Conservation (phyloP, 2,797 vertebrate species). For the Pseudochirops corinnae region DNA sequence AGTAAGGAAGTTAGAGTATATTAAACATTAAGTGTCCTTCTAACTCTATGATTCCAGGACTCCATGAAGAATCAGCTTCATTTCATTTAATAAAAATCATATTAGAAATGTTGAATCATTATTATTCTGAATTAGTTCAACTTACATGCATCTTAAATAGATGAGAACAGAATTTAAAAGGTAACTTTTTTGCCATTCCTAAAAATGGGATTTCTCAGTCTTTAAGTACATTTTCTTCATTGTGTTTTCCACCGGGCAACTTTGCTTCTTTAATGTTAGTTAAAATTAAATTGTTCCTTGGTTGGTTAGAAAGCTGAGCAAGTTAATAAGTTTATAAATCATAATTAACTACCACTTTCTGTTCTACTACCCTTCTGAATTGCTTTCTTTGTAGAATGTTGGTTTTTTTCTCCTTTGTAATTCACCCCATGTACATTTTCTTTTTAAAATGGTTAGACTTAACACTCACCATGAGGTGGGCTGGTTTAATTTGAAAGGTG, state of each 20-base stretch:
- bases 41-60: background rate
- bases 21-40: background rate
- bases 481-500: conserved; percentile 27
- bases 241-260: conserved; percentile 67
- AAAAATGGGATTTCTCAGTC: conserved; percentile 62
- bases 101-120: conserved; percentile 56
- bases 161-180: conserved; percentile 69
- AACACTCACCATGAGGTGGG: background rate
- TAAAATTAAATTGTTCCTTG: conserved; percentile 80
- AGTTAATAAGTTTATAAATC: conserved; percentile 82
- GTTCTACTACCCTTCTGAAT: conserved; percentile 75
- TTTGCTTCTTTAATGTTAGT: conserved; percentile 62
- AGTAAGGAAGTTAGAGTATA: background rate
- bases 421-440: conserved; percentile 35
- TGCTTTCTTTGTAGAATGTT: conserved; percentile 71
- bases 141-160: conserved; percentile 65
- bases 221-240: conserved; percentile 67
- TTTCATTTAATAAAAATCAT: conserved; percentile 66
- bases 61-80: conserved; percentile 7
- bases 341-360: conserved; percentile 80
- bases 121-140: conserved; percentile 69
- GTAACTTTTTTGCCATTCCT: conserved; percentile 68
- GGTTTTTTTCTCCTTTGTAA: conserved; percentile 30
- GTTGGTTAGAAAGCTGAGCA: conserved; percentile 80
- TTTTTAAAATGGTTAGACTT: conserved; percentile 43